Conservation (phyloP, 2,888 invertebrate genomes). For the Hypolimnas misippus region DNA sequence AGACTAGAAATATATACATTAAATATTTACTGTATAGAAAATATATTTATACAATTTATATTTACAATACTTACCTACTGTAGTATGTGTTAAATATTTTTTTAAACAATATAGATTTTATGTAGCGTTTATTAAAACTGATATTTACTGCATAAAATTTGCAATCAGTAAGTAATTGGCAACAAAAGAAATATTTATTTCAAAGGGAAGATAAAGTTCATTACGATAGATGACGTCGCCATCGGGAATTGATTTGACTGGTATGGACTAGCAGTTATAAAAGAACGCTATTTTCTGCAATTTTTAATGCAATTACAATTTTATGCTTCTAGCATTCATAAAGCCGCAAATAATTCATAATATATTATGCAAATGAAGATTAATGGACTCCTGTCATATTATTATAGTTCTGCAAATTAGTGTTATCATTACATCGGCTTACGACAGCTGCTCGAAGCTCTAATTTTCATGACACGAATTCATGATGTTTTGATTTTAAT, state of each 20-base stretch:
- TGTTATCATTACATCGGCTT: conserved; percentile 17
- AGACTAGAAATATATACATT: too few species aligned
- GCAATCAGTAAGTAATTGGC: neutral
- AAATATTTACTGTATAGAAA: too few species aligned
- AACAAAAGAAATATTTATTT: conserved; percentile 12
- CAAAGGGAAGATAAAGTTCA: conserved; percentile 17
- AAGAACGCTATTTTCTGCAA: neutral
- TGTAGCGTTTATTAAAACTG: too few species aligned
- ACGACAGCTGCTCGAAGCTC: conserved; percentile 33
- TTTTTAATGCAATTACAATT: neutral
- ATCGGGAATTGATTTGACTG: conserved; percentile 21
- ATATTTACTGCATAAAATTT: too few species aligned
- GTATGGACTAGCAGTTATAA: neutral
- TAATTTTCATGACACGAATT: conserved; percentile 30
- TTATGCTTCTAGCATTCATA: neutral
- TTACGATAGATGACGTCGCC: conserved; percentile 14
- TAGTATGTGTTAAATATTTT: too few species aligned
- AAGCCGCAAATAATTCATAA: neutral
- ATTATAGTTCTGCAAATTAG: conserved; percentile 27
- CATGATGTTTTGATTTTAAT: conserved; percentile 26
- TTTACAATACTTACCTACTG: too few species aligned
- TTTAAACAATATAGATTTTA: too few species aligned
- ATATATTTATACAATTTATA: too few species aligned
- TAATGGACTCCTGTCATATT: conserved; percentile 21
- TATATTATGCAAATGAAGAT: conserved; percentile 11